Evolutionary conservation across 2,113 vertebrate genomes (phyloP), one percentile per base, ranked within the genome.

Genomic region (Ifrita kowaldi): DNA sequence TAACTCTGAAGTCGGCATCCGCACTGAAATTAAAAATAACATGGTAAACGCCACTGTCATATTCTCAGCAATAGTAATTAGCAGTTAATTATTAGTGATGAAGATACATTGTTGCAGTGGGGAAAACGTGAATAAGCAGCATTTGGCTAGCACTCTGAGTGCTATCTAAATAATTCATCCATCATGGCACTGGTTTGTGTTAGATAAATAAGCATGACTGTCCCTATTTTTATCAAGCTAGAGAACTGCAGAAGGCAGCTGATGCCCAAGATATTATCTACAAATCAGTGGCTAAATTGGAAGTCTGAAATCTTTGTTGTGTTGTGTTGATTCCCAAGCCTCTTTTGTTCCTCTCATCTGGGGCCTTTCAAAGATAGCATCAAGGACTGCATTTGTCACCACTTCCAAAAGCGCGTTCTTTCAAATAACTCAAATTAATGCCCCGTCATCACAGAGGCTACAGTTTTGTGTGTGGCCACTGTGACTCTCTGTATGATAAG

Each of bases 81-180:
- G 76, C n/a, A 23, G 89, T 69, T 97, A 97, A 93, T 97, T 92
- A 92, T 95, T 95, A 94, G 35, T 57, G 71, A 84, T 95, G 90
- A 97, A 93, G 87, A 93, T 88, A 83, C 14, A 82, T 92, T 95
- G 83, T 95, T 97, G 84, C 93, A 96, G 62, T 79, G 46, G 37
- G 86, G 41, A 92, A 96, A 94, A 91, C 78, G 78, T 73, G 33
- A 97, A 90, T 93, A 96, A 94, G 87, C 82, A 91, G 76, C 90
- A 81, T 94, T 95, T 95, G 87, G 92, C 35, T 62, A 77, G 41
- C 79, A 20, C 37, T 83, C 32, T 1, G 16, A 82, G 87, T 63
- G 73, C 84, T 87, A 27, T 62, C 73, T 70, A 93, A 92, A 95
- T 88, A 92, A 88, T 91, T 76, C 94, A 92, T 93, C 92, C 84